Conservation (phyloP, 2,888 invertebrate species). For the Colostygia pectinataria region DNA sequence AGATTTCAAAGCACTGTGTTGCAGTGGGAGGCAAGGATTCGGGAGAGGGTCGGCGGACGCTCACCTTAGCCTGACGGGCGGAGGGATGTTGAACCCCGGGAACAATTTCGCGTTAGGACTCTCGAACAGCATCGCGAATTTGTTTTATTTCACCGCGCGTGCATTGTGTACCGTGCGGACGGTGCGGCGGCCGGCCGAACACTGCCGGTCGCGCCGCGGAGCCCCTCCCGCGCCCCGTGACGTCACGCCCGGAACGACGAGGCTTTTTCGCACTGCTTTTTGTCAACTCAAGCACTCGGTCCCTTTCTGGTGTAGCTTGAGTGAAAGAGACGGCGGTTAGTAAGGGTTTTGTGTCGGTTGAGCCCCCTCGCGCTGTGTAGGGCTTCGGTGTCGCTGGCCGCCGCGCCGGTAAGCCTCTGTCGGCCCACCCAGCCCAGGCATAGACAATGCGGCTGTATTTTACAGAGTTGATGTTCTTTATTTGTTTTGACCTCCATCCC, state of each 20-base stretch:
- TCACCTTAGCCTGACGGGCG: constrained; percentile 85
- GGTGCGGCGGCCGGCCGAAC: constrained; percentile 65
- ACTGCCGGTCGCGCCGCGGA: constrained; percentile 51
- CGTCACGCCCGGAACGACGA: constrained; percentile 65
- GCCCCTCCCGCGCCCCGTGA: constrained; percentile 57
- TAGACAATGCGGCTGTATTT: constrained; percentile 34
- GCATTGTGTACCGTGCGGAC: constrained; percentile 64
- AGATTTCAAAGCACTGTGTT: constrained; percentile 27
- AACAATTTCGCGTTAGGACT: constrained; percentile 88
- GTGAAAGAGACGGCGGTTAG: constrained; percentile 38
- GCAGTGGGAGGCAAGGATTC: constrained; percentile 18
- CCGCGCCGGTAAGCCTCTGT: constrained; percentile 31
- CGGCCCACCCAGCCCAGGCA: constrained; percentile 21
- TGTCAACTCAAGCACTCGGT: constrained; percentile 34
- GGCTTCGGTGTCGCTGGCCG: constrained; percentile 44
- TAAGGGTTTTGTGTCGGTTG: constrained; percentile 41
- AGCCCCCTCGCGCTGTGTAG: constrained; percentile 41
- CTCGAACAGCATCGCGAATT: constrained; percentile 86
- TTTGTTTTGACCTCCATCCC: constrained; percentile 30
- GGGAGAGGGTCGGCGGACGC: constrained; percentile 32
- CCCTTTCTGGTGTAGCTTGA: constrained; percentile 34
- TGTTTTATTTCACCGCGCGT: constrained; percentile 69
- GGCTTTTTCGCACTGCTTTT: constrained; percentile 51
- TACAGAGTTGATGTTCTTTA: constrained; percentile 30
- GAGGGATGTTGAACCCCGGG: constrained; percentile 87